Evolutionary conservation across 2,888 invertebrate species (phyloP).

Genomic region (Criorhina ranunculi): DNA sequence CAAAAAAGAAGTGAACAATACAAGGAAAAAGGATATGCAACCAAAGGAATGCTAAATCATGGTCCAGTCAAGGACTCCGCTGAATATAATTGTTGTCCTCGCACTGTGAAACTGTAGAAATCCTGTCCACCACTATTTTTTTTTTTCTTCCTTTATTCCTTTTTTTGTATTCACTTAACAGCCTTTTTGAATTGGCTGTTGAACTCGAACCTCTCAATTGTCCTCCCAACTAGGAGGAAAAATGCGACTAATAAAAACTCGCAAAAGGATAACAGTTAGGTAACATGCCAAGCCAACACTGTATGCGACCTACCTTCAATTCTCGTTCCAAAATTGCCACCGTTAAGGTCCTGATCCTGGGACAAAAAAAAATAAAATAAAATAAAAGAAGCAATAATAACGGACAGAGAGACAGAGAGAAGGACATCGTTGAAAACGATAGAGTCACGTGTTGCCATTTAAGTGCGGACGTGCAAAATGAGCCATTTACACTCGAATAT

Average conservation of each 20-base stretch:
- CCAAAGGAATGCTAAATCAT: slow-evolving; percentile 82
- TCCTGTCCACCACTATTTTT: slow-evolving; percentile 30
- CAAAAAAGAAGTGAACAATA: slow-evolving; percentile 29
- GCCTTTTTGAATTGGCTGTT: slow-evolving; percentile 70
- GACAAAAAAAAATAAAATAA: slow-evolving; percentile 72
- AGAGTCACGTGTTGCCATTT: slow-evolving; percentile 83
- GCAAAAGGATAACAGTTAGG: slow-evolving; percentile 51
- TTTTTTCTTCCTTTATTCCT: background rate
- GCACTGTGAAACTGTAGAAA: slow-evolving; percentile 58
- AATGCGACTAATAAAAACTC: slow-evolving; percentile 63
- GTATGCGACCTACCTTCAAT: slow-evolving; percentile 53
- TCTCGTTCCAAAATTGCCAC: slow-evolving; percentile 54
- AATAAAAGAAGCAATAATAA: slow-evolving; percentile 78
- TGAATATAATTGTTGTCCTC: slow-evolving; percentile 62
- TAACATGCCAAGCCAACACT: slow-evolving; percentile 39
- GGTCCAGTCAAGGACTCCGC: slow-evolving; percentile 69
- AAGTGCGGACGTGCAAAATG: slow-evolving; percentile 83
- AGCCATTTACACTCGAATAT: slow-evolving; percentile 78
- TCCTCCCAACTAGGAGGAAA: slow-evolving; percentile 27
- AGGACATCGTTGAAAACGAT: slow-evolving; percentile 77
- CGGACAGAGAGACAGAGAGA: slow-evolving; percentile 64
- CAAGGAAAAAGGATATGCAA: slow-evolving; percentile 40
- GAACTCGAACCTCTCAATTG: slow-evolving; percentile 23
- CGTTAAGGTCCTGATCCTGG: slow-evolving; percentile 53
- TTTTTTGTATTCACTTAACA: slow-evolving; percentile 57